Evolutionary conservation across 1,140 invertebrate species (phyloP).

Genomic region (Colletes latitarsis): DNA sequence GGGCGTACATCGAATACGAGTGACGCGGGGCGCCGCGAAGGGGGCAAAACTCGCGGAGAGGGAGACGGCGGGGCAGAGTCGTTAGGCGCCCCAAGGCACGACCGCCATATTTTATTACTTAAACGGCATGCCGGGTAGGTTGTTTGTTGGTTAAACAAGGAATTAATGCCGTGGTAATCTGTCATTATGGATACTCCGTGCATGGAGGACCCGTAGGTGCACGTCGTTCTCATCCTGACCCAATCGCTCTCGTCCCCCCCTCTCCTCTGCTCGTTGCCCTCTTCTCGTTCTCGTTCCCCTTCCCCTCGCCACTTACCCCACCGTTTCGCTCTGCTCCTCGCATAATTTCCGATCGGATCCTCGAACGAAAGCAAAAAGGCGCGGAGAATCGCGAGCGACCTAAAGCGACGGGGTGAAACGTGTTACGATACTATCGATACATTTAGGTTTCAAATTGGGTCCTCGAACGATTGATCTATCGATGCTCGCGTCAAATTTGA

Average conservation of each 20-base stretch:
- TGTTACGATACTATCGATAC: no score
- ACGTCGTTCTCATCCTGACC: constrained; percentile 26
- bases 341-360: constrained; percentile 44
- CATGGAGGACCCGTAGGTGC: constrained; percentile 51
- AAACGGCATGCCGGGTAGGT: constrained; percentile 70
- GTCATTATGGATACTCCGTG: constrained; percentile 69
- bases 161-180: constrained; percentile 73
- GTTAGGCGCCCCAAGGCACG: constrained; percentile 50
- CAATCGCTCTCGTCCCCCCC: neutral
- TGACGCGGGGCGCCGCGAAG: constrained; percentile 24
- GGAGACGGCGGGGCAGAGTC: constrained; percentile 32
- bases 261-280: neutral
- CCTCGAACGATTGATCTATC: no score
- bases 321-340: constrained; percentile 34
- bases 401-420: no score
- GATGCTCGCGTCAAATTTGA: no score
- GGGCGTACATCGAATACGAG: constrained; percentile 15
- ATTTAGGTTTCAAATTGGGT: no score
- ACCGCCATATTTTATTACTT: constrained; percentile 75
- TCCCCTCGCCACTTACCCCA: neutral
- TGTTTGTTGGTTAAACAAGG: constrained; percentile 75
- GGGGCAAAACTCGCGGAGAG: constrained; percentile 9
- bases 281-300: neutral
- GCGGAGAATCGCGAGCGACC: no score
- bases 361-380: constrained; percentile 7